Base-by-base conservation (phyloP, 2,113 vertebrate species). In the Apeltes quadracus region DNA sequence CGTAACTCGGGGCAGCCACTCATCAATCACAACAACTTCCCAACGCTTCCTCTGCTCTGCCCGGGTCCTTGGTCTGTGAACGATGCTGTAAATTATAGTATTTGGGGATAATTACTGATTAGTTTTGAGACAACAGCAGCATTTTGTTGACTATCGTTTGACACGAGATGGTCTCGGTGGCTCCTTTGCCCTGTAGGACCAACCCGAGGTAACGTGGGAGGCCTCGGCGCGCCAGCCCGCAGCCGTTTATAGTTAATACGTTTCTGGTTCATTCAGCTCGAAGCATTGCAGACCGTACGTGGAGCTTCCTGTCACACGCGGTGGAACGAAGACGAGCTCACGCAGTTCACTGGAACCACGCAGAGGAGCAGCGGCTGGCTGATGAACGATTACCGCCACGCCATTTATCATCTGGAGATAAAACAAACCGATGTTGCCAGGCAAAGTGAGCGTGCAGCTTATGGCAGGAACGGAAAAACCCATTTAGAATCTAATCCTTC, bases 401-500 rank as follows among this genome's bases (percentile, higher is more conserved):
- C 29, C 58, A 25, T 81, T 84, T 51, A 88, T 82, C 82, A 77
- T 83, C 71, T 89, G 78, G 61, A 83, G 79, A 84, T 78, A 68
- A 88, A 89, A 83, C 82, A 86, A 85, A 87, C 57, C 62, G 63
- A 59, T 72, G 89, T 88, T 89, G 90, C 87, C 76, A 84, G 82
- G 86, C 86, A 82, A 82, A 90, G 70, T 61, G 79, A 64, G 81
- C 79, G 73, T n/a, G 48, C 63, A 84, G 90, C 88, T 92, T 88
- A 91, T 85, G 82, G 69, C 70, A 12, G 70, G 82, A 69, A 86
- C 55, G 69, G 84, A 90, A 89, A 89, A 92, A 81, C 75, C 87
- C 83, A 88, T 93, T 93, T 92, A 90, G 86, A 85, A 85, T 88
- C 77, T 90, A 94, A 94, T 93, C 92, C 92, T 91, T 87, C 89